These are phyloP conservation scores for Zhuqinia jingwanae DNA, from an alignment of 2,888 invertebrate genomes.

Conservation along the genomic window DNA sequence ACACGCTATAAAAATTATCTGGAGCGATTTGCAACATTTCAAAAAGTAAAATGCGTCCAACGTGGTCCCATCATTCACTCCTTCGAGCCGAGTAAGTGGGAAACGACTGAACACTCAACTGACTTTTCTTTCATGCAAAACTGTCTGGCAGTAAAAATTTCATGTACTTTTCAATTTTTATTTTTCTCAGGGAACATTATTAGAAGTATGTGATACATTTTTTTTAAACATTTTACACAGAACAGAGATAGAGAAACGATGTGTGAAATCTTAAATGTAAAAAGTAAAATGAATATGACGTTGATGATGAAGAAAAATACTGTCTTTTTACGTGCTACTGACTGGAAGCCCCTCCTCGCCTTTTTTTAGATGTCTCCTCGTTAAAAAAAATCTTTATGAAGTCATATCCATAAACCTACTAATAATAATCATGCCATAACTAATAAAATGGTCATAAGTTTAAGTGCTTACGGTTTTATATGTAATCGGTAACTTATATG, in stretches of 20 bases:
- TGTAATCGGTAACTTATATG: neutral
- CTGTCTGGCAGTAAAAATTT: too few species aligned
- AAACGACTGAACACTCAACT: neutral
- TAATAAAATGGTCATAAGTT: constrained; percentile 37
- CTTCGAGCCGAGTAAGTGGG: neutral
- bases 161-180: too few species aligned
- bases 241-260: constrained; percentile 16
- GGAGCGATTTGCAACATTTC: too few species aligned
- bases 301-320: neutral
- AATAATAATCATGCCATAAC: neutral
- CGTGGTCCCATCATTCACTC: too few species aligned
- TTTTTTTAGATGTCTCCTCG: constrained; percentile 4
- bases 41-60: too few species aligned
- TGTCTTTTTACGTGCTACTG: neutral
- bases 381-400: constrained; percentile 28
- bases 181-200: too few species aligned
- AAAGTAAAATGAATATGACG: neutral
- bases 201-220: constrained; percentile 15
- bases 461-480: constrained; percentile 1
- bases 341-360: constrained; percentile 19
- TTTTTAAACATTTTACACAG: neutral
- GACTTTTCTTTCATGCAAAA: neutral
- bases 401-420: constrained; percentile 33
- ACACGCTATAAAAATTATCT: too few species aligned
- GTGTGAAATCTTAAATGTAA: neutral